Evolutionary conservation across 2,888 invertebrate genomes (phyloP), one percentile per base, ranked within the genome.

Genomic region (Lumbricus terrestris): DNA sequence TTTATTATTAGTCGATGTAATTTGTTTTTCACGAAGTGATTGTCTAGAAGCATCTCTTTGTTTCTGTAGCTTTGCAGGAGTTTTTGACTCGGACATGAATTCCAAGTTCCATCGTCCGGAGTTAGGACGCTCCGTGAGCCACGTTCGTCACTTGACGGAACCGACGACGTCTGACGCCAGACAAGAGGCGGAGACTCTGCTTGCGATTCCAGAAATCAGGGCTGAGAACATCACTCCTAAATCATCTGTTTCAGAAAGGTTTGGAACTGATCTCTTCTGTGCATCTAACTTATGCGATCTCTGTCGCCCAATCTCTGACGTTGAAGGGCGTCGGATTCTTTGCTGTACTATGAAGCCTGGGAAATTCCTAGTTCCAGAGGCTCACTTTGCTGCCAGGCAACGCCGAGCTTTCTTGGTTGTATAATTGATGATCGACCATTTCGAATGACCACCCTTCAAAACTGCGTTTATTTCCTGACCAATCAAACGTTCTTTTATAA

Each of bases 161-260:
- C 91, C 91, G 15, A 89, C 91, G 82, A 91, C 91, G 13, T 54
- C 42, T 88, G 42, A 29, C 20, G 91, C 91, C 88, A 91, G 89
- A 85, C 88, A 91, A 33, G 89, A 89, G 20, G 90, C 90, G 16
- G 90, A 90, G 54, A 38, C 38, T 13, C 88, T 34, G 16, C 34
- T 38, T 29, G 88, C 18, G n/a, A 37, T 88, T 38, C 42, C 90
- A 34, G 82, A 38, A 82, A 33, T 82, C 16, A 88, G 35, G 82
- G 40, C 38, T 13, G 89, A 83, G 38, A 54, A 85, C 88, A 88
- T 83, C 69, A 89, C 88, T 82, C 90, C 90, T 20, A 91, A 88
- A 35, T 88, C 89, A 83, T 91, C 42, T 42, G 47, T 89, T 38
- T 34, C 85, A n/a, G 37, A 35, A 1, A 35, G 85, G 85, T 85